These are phyloP conservation scores for Capreolus pygargus DNA, from an alignment of 2,113 vertebrate species.

Conservation along the genomic window DNA sequence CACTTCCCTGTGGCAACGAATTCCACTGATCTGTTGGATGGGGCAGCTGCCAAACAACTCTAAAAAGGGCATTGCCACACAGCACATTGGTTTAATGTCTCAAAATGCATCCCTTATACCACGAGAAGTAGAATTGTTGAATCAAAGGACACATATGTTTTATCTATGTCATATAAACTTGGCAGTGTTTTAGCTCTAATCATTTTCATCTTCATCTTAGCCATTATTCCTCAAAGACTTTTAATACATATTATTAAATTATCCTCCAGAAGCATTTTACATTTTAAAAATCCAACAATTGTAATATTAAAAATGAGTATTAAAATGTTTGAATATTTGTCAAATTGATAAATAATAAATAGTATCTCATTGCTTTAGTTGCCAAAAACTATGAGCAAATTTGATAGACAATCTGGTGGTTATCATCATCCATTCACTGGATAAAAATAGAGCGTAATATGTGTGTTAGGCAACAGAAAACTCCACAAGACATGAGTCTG, in stretches of 20 bases:
- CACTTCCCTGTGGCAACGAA: conserved; percentile 3
- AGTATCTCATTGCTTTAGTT: neutral
- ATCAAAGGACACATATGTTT: neutral
- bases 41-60: neutral
- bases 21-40: neutral
- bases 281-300: neutral
- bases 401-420: neutral
- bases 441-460: neutral
- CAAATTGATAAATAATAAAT: neutral
- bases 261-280: neutral
- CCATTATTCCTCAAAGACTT: neutral
- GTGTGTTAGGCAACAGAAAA: neutral
- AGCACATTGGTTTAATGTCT: neutral
- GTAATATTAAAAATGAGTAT: neutral
- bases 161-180: neutral
- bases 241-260: conserved; percentile 3
- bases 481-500: neutral
- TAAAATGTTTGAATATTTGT: neutral
- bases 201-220: neutral
- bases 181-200: neutral
- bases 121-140: neutral
- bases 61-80: neutral
- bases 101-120: neutral
- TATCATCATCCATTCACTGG: neutral
- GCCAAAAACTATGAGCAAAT: neutral